phyloP scores from a whole-genome alignment of 2,888 invertebrate species.

The Oxystoma pomonae region DNA sequence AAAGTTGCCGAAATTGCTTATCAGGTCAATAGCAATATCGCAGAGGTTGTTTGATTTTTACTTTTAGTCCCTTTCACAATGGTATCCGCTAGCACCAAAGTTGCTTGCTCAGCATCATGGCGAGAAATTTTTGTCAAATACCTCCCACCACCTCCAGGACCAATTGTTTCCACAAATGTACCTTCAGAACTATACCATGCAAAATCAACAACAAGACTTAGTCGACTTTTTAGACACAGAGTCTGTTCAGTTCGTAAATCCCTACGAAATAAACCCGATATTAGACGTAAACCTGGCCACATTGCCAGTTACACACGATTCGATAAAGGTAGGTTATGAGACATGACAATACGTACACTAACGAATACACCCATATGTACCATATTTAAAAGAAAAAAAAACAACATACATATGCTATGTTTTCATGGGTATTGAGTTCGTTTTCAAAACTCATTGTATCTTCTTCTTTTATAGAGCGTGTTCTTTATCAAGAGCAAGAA shows the following conservation, averaged over 20 bases:
- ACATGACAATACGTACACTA: no score
- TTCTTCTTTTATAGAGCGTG: no score
- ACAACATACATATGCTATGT: no score
- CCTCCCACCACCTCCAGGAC: neutral
- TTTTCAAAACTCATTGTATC: no score
- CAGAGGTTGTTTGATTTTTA: no score
- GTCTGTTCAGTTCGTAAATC: slow-evolving; percentile 36
- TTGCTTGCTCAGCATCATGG: slow-evolving; percentile 47
- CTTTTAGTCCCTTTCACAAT: slow-evolving; percentile 38
- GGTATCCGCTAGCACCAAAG: slow-evolving; percentile 38
- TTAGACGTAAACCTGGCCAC: slow-evolving; percentile 19
- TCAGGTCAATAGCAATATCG: no score
- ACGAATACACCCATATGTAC: no score
- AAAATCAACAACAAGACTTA: slow-evolving; percentile 24
- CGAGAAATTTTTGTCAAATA: slow-evolving; percentile 43
- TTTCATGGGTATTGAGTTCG: no score
- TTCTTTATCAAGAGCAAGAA: no score
- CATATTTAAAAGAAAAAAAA: no score
- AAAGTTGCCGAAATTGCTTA: no score
- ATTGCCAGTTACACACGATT: slow-evolving; percentile 6
- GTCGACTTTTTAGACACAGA: slow-evolving; percentile 33
- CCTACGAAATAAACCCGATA: slow-evolving; percentile 37
- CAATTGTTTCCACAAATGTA: neutral
- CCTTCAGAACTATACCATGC: slow-evolving; percentile 15
- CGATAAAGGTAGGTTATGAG: neutral